Evolutionary conservation across 2,113 vertebrate species (phyloP), one percentile per base, ranked within the genome.

Genomic region (Todiramphus saurophagus): DNA sequence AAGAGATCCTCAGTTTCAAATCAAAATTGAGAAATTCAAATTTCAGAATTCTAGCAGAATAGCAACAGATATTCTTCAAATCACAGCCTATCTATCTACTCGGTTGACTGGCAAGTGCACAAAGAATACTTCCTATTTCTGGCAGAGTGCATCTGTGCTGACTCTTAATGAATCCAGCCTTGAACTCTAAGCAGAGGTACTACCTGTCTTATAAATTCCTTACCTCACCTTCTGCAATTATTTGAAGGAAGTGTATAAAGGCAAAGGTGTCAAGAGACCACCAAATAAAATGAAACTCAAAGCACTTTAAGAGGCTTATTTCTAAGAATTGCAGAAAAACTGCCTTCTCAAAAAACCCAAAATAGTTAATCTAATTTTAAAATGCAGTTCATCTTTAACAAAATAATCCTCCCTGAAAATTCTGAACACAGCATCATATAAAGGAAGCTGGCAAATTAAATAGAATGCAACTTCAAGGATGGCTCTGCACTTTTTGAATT

Each of bases 391-490:
- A 91, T 39, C 27, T 91, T 84, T 58, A 82, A 87, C 18, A 73
- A 89, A 91, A 76, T 17, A 87, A 39, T 79, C 68, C 41, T 94
- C 63, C 75, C 67, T 77, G 37, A 27, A 77, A 94, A 93, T 93
- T 88, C 39, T 51, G 67, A 90, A 93, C 37, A 51, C 30, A 70
- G 55, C 4, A 76, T 35, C 74, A 27, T 50, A 59, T 10, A 60
- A 35, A 51, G 10, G n/a, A 94, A 79, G 58, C 14, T 44, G 27
- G 55, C 24, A 87, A 85, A 72, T 21, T 10, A 91, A 82, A 79
- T 1, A 66, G 53, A 87, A 82, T 7, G 3, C 23, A 72, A 58
- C 46, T 87, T 75, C 16, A 68, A 53, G 19, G 31, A 46, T 9
- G 11, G 81, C 33, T 79, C 2, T 4, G 10, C 25, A 41, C 18